A percentile compares a stretch with the other conserved stretches of the same genome.
These are phyloP conservation scores for Setophaga coronata DNA, from an alignment of 2,113 vertebrate species.

Conservation along the genomic window DNA sequence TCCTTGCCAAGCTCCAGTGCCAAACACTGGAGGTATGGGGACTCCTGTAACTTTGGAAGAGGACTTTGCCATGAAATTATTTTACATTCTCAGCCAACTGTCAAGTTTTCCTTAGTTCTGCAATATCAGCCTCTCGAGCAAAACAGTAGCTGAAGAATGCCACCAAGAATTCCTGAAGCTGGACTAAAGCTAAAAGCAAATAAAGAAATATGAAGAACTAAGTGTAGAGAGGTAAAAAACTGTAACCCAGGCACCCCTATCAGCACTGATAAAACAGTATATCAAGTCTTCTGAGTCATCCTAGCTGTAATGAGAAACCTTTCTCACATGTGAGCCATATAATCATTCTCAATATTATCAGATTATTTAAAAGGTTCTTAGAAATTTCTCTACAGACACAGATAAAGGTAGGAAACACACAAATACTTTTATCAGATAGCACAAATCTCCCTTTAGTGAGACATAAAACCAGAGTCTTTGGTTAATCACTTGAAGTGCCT, in stretches of 20 bases:
- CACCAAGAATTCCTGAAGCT: background rate
- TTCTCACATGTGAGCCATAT: background rate
- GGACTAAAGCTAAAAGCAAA: background rate
- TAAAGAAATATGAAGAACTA: background rate
- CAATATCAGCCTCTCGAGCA: background rate
- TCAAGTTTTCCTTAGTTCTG: background rate
- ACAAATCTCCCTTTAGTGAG: background rate
- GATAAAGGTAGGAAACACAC: background rate
- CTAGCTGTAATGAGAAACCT: background rate
- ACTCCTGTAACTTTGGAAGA: background rate
- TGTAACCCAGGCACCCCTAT: background rate
- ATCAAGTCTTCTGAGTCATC: background rate
- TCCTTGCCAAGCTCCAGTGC: background rate
- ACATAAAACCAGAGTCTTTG: background rate
- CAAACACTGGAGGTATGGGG: background rate
- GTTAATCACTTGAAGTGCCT: background rate
- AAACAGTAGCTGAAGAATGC: background rate
- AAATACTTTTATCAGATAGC: background rate
- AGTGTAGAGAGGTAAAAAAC: background rate
- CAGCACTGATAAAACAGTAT: background rate
- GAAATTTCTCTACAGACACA: background rate
- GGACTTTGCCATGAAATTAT: background rate
- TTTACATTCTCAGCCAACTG: background rate
- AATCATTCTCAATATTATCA: background rate
- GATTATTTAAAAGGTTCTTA: background rate